Percentiles rank a stretch among this genome's conserved stretches.
These are phyloP conservation scores for Alectoris magna DNA, from an alignment of 2,797 vertebrate genomes.

Conservation along the genomic window DNA sequence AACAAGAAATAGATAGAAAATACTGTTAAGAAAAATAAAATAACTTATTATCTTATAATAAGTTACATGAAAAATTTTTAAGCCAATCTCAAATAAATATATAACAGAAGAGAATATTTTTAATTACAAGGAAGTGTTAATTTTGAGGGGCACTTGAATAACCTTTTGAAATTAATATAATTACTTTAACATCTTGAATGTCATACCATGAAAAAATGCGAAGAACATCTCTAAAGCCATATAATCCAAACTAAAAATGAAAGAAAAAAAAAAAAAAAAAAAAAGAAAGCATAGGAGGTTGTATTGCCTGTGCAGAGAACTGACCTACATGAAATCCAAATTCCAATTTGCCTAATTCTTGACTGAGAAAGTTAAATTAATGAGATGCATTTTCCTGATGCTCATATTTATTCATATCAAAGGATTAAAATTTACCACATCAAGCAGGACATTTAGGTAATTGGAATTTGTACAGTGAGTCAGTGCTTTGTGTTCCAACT, in stretches of 20 bases:
- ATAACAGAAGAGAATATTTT: not conserved
- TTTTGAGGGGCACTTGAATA: not conserved
- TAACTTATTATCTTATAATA: not conserved
- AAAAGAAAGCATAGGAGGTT: not conserved
- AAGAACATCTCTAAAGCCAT: not conserved
- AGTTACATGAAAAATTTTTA: not conserved
- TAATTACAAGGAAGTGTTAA: not conserved
- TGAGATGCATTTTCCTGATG: not conserved
- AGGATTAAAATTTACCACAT: slow-evolving; percentile 13
- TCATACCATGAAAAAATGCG: not conserved
- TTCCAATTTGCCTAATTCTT: slow-evolving; percentile 19
- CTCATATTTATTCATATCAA: slow-evolving; percentile 7
- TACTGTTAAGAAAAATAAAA: not conserved
- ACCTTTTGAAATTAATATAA: not conserved
- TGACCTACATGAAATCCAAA: not conserved
- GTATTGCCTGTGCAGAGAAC: not conserved
- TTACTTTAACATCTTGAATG: not conserved
- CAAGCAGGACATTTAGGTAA: slow-evolving; percentile 12
- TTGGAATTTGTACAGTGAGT: not conserved
- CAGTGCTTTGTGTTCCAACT: not conserved
- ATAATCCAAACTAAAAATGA: not conserved
- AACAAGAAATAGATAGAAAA: not conserved
- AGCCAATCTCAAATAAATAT: not conserved
- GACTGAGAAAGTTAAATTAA: not conserved
- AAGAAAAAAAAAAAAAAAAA: not conserved